These are phyloP conservation scores for Liposcelis brunnea DNA, from an alignment of 2,888 invertebrate species.

Conservation along the genomic window DNA sequence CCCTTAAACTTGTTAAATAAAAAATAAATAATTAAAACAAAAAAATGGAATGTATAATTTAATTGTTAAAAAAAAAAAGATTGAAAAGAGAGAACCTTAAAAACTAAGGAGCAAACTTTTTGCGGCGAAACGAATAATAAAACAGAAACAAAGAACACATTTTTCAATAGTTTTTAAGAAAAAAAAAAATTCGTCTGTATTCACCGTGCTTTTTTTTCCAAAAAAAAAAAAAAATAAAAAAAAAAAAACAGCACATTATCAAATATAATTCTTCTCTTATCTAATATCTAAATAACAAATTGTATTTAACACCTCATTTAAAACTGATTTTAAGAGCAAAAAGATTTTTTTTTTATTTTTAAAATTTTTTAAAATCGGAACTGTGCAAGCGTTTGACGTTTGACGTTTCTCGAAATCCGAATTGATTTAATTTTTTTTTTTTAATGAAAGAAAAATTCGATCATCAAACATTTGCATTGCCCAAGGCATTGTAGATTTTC, in stretches of 20 bases:
- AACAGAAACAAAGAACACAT: conserved; percentile 1
- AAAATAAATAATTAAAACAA: neutral
- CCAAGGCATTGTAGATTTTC: no score
- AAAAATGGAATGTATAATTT: neutral
- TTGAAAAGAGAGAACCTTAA: neutral
- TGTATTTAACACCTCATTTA: no score
- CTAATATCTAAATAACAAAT: no score
- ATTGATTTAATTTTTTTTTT: no score
- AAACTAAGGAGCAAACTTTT: neutral
- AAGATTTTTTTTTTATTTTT: no score
- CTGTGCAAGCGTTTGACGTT: no score
- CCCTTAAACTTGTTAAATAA: neutral
- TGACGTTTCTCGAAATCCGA: no score
- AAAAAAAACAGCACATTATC: conserved; percentile 6
- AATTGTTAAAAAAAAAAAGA: neutral
- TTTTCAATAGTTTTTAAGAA: neutral
- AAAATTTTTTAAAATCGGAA: no score
- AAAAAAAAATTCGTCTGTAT: neutral
- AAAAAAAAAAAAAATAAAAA: no score
- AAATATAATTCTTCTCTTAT: conserved; percentile 7
- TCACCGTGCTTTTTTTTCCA: neutral
- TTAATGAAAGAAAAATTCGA: no score
- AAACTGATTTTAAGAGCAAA: no score
- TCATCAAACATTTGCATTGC: no score
- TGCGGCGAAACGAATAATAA: neutral